Percentiles rank a stretch among this genome's conserved stretches.
Evolutionary conservation across 2,797 vertebrate genomes (phyloP).

Genomic region (Acipenser ruthenus): DNA sequence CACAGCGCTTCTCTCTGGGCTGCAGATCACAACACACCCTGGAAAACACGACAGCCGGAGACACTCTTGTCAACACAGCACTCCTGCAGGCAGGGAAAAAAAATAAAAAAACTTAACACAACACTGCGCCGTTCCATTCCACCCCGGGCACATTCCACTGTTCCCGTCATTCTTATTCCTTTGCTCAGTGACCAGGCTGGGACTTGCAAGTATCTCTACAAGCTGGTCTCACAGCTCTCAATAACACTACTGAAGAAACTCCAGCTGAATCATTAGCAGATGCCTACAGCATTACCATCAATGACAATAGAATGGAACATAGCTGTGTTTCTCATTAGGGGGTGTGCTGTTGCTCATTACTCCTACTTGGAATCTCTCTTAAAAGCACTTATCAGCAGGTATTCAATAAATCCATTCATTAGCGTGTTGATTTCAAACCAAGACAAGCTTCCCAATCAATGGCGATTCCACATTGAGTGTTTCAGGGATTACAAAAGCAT

Average conservation of each 20-base stretch:
- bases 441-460: too few species aligned
- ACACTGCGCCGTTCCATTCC: constrained; percentile 14
- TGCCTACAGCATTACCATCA: too few species aligned
- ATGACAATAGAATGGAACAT: neutral
- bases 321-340: neutral
- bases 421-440: too few species aligned
- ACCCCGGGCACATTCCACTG: constrained; percentile 40
- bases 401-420: too few species aligned
- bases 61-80: constrained; percentile 2
- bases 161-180: constrained; percentile 30
- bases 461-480: too few species aligned
- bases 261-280: neutral
- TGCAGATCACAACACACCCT: constrained; percentile 15
- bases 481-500: too few species aligned
- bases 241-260: constrained; percentile 3
- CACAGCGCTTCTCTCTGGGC: neutral
- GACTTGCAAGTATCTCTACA: constrained; percentile 28
- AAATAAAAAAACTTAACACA: constrained; percentile 3
- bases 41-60: constrained; percentile 7
- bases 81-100: constrained; percentile 14
- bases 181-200: constrained; percentile 35
- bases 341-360: neutral
- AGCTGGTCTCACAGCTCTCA: neutral
- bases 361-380: neutral
- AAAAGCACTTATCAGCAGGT: neutral